Conservation (phyloP, 2,888 invertebrate species). For the Ptilodon capucinus region DNA sequence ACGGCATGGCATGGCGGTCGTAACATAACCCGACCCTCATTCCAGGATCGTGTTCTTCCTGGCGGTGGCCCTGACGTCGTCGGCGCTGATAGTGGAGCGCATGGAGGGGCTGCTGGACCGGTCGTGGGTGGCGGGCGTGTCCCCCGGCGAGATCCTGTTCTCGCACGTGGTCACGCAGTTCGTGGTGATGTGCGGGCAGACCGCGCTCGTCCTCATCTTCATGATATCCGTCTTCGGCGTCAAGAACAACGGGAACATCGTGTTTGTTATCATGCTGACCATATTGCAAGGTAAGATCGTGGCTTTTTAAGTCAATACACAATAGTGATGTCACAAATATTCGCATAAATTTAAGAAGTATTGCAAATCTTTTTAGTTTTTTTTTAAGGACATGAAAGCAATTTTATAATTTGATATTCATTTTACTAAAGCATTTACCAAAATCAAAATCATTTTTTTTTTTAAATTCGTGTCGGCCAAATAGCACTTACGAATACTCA, state of each 20-base stretch:
- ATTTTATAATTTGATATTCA: no score
- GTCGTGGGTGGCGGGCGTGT: constrained; percentile 96
- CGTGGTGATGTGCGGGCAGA: constrained; percentile 97
- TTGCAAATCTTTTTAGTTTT: no score
- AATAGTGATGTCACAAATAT: no score
- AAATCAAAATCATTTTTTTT: no score
- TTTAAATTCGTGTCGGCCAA: no score
- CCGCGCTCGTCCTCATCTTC: constrained; percentile 93
- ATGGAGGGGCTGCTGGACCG: constrained; percentile 96
- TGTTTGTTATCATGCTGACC: constrained; percentile 92
- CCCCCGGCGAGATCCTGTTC: constrained; percentile 94
- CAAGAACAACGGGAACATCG: constrained; percentile 93
- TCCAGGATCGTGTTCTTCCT: constrained; percentile 96
- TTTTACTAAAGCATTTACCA: no score
- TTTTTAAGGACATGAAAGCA: no score
- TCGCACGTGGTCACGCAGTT: constrained; percentile 97
- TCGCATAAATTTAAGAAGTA: no score
- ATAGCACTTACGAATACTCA: no score
- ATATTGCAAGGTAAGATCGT: constrained; percentile 91
- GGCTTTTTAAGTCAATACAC: no score
- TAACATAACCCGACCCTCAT: neutral
- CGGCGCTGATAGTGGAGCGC: constrained; percentile 94
- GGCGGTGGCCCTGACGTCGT: constrained; percentile 96
- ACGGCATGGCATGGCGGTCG: no score
- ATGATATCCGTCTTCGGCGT: constrained; percentile 96